These are phyloP conservation scores for Drosophila antonietae DNA, from an alignment of 2,888 invertebrate genomes.

Conservation along the genomic window DNA sequence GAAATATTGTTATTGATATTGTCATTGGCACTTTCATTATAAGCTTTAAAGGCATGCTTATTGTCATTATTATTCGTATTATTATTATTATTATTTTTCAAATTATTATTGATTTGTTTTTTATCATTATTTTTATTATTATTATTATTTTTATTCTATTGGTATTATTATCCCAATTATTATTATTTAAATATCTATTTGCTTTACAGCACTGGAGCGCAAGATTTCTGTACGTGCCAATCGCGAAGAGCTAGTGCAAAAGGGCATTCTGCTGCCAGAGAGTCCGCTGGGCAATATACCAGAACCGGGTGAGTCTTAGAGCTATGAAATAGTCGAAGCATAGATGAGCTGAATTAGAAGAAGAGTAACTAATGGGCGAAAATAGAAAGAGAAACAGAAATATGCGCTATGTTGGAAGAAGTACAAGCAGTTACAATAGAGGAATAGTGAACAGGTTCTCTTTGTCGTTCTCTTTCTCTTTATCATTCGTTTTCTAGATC, in stretches of 20 bases:
- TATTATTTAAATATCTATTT: slow-evolving; percentile 4
- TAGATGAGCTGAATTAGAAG: background rate
- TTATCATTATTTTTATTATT: background rate
- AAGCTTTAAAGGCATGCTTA: background rate
- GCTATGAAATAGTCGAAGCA: background rate
- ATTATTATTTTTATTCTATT: background rate
- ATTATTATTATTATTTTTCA: background rate
- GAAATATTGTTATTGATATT: background rate
- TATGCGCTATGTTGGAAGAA: too few relatives aligned
- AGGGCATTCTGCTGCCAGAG: slow-evolving; percentile 96
- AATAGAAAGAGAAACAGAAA: too few relatives aligned
- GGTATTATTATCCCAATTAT: background rate
- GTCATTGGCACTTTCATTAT: background rate
- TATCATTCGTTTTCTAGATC: background rate
- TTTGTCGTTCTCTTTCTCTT: background rate
- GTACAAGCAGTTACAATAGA: too few relatives aligned
- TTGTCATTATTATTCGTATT: background rate
- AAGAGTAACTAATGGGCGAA: too few relatives aligned
- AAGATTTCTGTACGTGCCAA: slow-evolving; percentile 99
- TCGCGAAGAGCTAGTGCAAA: slow-evolving; percentile 98
- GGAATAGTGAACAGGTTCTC: too few relatives aligned
- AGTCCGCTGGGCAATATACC: slow-evolving; percentile 93
- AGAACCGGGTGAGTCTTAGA: slow-evolving; percentile 89
- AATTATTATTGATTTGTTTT: background rate
- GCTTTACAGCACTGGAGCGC: slow-evolving; percentile 93